phyloP scores from a whole-genome alignment of 2,888 invertebrate genomes.

The Melanostoma mellinum region DNA sequence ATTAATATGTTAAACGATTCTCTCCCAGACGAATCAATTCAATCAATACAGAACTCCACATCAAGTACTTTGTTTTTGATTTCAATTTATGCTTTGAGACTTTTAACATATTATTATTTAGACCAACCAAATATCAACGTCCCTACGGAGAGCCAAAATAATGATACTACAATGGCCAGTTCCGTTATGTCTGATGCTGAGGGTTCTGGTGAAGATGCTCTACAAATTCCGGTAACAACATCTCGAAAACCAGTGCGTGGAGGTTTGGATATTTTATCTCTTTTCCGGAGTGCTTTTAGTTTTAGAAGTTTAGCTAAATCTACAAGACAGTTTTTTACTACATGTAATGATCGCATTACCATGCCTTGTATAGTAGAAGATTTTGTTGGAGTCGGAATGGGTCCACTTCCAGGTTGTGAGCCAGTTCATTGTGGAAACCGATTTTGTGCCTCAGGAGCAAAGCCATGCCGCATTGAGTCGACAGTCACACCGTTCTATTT shows the following conservation, averaged over 20 bases:
- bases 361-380: constrained; percentile 93
- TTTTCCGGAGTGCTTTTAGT: constrained; percentile 79
- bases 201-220: constrained; percentile 83
- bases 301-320: constrained; percentile 58
- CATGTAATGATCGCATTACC: constrained; percentile 88
- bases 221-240: constrained; percentile 55
- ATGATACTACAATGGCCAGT: constrained; percentile 28
- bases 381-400: constrained; percentile 85
- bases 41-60: constrained; percentile 19
- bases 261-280: constrained; percentile 80
- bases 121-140: constrained; percentile 8
- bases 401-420: constrained; percentile 85
- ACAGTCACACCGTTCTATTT: constrained; percentile 90
- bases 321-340: constrained; percentile 78
- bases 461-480: constrained; percentile 86
- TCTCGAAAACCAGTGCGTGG: constrained; percentile 76
- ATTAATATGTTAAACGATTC: constrained; percentile 5
- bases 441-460: constrained; percentile 85
- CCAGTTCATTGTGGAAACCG: constrained; percentile 90
- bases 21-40: background rate
- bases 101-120: background rate
- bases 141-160: background rate
- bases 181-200: constrained; percentile 80
- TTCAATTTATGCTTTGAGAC: background rate
- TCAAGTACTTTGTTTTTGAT: constrained; percentile 16